These are phyloP conservation scores for Choreutis nemorana DNA, from an alignment of 2,888 invertebrate species.

Conservation along the genomic window DNA sequence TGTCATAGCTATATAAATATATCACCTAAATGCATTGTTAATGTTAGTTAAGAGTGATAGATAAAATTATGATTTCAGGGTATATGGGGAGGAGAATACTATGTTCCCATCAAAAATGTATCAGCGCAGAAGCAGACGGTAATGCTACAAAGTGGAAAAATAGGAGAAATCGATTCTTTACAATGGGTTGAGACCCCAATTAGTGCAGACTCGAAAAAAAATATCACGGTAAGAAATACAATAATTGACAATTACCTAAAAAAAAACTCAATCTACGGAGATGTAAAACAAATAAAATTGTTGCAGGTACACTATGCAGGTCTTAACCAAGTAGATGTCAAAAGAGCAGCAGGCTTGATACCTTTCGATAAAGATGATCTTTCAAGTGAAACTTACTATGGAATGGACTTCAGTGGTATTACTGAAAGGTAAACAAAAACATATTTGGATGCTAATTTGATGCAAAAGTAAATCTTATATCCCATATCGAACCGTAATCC, in stretches of 20 bases:
- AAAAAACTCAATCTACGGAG: too few relatives aligned
- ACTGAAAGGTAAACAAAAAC: conserved; percentile 24
- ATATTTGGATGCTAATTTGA: too few relatives aligned
- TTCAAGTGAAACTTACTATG: conserved; percentile 13
- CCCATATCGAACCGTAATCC: too few relatives aligned
- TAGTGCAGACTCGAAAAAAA: conserved; percentile 13
- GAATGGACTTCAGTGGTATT: conserved; percentile 35
- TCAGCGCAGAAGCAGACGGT: conserved; percentile 7
- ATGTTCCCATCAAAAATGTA: conserved; percentile 15
- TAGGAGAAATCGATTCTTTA: conserved; percentile 23
- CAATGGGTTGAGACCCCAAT: conserved; percentile 22
- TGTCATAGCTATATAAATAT: too few relatives aligned
- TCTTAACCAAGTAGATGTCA: conserved; percentile 20
- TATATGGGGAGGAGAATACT: conserved; percentile 22
- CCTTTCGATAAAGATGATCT: conserved; percentile 4
- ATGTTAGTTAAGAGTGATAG: too few relatives aligned
- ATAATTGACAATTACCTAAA: too few relatives aligned
- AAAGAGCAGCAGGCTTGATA: conserved; percentile 18
- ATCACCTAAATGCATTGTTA: too few relatives aligned
- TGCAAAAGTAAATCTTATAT: too few relatives aligned
- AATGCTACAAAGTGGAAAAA: conserved; percentile 14
- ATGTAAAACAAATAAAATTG: too few relatives aligned
- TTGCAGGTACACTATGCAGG: conserved; percentile 29
- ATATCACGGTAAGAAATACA: conserved; percentile 22
- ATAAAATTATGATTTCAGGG: conserved; percentile 17